Base-by-base conservation (phyloP, 2,888 invertebrate species). In the Stenodera caucasica region DNA sequence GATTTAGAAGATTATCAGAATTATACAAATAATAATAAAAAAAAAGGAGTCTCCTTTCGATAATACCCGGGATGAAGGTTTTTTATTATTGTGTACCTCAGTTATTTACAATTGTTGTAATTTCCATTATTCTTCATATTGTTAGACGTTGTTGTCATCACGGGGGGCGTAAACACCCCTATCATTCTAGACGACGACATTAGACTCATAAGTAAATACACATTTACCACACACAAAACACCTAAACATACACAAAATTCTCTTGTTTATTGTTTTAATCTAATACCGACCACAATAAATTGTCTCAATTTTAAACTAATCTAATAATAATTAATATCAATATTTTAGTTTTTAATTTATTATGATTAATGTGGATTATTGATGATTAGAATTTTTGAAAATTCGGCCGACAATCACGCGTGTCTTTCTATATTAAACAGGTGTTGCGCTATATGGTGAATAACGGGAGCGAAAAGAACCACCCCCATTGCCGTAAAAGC, bases 401-500 rank as follows among this genome's bases (percentile, higher is more conserved):
- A 21, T 45, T 35, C 35, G 18, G 58, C 40, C 49, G 55, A 50
- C 58, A 66, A 58, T 52, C 69, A 67, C 68, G 70, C 69, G 67
- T 65, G 62, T 65, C 62, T 23, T 18, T 45, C 23, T 8, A 23
- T 45, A 65, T 70, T 70, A 73, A 67, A 71, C 73, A 74, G 74
- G 73, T 72, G 72, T 75, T 73, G 72, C 71, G 72, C 69, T 70
- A 69, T 67, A 65, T 45, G 23, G 21, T 12, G 45, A 67, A 68
- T 68, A 61, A 66, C 67, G 68, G 70, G 68, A 66, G 60, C 58
- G 60, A 68, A 67, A 67, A 67, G 64, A 65, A 66, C 69, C 68
- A 70, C 71, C 73, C 74, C 73, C 74, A 73, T 75, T 45, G 72
- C 72, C 72, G 72, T 71, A 68, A 72, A 67, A 72, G 69, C 73